These are phyloP conservation scores for Brachylomia viminalis DNA, from an alignment of 2,888 invertebrate species.

Conservation along the genomic window DNA sequence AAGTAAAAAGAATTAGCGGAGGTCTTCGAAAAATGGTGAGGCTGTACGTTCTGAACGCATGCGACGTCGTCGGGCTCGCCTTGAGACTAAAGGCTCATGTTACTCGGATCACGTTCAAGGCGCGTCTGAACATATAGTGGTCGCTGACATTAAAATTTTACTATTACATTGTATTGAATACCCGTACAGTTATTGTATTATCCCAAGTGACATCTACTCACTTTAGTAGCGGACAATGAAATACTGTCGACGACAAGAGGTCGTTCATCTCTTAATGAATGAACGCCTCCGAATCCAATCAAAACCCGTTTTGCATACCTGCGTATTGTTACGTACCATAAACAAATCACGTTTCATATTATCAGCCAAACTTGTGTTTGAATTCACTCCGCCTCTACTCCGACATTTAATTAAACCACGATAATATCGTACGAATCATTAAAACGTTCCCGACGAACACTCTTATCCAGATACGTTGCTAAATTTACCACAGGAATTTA, in stretches of 20 bases:
- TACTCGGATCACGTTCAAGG: conserved; percentile 90
- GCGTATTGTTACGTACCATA: conserved; percentile 73
- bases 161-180: conserved; percentile 74
- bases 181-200: conserved; percentile 69
- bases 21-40: conserved; percentile 80
- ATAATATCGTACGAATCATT: conserved; percentile 81
- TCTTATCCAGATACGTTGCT: conserved; percentile 61
- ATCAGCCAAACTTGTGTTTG: conserved; percentile 79
- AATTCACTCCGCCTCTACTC: conserved; percentile 81
- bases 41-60: conserved; percentile 76
- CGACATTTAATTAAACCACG: conserved; percentile 85
- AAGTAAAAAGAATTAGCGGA: conserved; percentile 74
- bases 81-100: conserved; percentile 87
- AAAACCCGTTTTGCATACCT: conserved; percentile 72
- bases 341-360: conserved; percentile 76
- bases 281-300: conserved; percentile 74
- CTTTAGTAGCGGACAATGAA: conserved; percentile 59
- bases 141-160: conserved; percentile 77
- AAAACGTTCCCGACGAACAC: conserved; percentile 73
- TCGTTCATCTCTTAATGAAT: conserved; percentile 70
- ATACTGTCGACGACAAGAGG: conserved; percentile 60
- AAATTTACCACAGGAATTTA: conserved; percentile 70
- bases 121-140: conserved; percentile 80
- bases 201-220: conserved; percentile 54
- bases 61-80: conserved; percentile 83